These are phyloP conservation scores for Pocillopora meandrina DNA, from an alignment of 92 coral and sea anemone species.

Conservation along the genomic window DNA sequence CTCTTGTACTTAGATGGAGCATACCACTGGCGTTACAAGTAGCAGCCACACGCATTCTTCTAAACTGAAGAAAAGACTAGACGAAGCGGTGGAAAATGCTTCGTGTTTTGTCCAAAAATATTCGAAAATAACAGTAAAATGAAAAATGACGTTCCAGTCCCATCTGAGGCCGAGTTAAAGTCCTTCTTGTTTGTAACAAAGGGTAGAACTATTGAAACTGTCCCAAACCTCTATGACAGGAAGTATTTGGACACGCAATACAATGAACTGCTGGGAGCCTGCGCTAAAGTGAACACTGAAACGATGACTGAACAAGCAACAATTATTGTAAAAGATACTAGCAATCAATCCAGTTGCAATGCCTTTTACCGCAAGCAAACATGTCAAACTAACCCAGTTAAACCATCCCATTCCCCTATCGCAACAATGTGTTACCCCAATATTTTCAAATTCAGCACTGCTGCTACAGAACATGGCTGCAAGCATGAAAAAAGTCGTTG, in stretches of 20 bases:
- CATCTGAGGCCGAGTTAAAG: conserved; percentile 25
- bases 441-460: conserved; percentile 41
- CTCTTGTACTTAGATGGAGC: too few species aligned
- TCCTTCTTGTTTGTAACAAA: conserved; percentile 42
- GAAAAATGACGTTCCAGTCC: conserved; percentile 21
- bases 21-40: too few species aligned
- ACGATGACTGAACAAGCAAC: conserved; percentile 41
- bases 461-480: conserved; percentile 57
- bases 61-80: conserved; percentile 35
- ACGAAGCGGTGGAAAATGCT: conserved; percentile 38
- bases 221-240: conserved; percentile 49
- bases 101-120: conserved; percentile 17
- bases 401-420: conserved; percentile 62
- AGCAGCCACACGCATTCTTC: not conserved
- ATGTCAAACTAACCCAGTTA: conserved; percentile 63
- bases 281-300: conserved; percentile 43
- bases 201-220: conserved; percentile 42
- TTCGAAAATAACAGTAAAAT: conserved; percentile 12
- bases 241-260: conserved; percentile 42
- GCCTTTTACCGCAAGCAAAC: conserved; percentile 64
- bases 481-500: conserved; percentile 53
- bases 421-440: conserved; percentile 70
- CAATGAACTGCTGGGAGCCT: conserved; percentile 49
- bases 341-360: conserved; percentile 37
- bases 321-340: conserved; percentile 52